Base-by-base conservation (phyloP, 2,113 vertebrate genomes). In the Paedocypris sp. region DNA sequence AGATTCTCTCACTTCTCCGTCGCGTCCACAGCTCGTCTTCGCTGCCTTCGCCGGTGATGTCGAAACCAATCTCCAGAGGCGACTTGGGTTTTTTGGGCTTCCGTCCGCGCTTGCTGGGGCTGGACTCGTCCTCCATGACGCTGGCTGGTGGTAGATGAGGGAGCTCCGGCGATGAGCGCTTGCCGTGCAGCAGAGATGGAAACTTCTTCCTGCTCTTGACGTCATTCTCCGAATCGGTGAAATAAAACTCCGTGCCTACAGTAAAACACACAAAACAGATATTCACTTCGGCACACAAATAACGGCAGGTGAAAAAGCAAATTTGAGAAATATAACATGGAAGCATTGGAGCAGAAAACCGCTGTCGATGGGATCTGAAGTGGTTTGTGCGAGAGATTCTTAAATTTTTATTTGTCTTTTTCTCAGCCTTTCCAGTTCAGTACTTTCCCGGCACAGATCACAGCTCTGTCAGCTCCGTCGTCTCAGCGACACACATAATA, bases 1-100 rank as follows among this genome's bases (percentile, higher is more conserved):
- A 97, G 58, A 98, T 97, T 10, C 95, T 86, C 68, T 98, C 95
- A 0, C 95, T 98, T 67, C 95, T 84, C 2, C 95, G 79, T 1
- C 95, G 83, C 1, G 84, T 89, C 93, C 94, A 98, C 35, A 87
- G 84, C 52, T 97, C 94, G 1, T 97, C 95, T 0, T 97, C 94
- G 0, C 92, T 96, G 77, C 83, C 77, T 63, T 90, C 89, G 0
- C 80, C 75, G 1, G 85, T 77, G 0, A 89, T 86, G 73, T 97
- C 93, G 0, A 91, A 89, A 80, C 86, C 92, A 6, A 90, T 57
- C 16, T 89, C 87, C 20, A 85, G 80, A 0, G 87, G 82, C 73
- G 83, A 83, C 48, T 92, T 91, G 7, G 83, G 75, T 67, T 90
- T 91, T 68, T 83, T 82, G 6, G 87, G 80, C 77, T 88, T 90